Conservation (phyloP, 2,113 vertebrate genomes). For the Vimba vimba region DNA sequence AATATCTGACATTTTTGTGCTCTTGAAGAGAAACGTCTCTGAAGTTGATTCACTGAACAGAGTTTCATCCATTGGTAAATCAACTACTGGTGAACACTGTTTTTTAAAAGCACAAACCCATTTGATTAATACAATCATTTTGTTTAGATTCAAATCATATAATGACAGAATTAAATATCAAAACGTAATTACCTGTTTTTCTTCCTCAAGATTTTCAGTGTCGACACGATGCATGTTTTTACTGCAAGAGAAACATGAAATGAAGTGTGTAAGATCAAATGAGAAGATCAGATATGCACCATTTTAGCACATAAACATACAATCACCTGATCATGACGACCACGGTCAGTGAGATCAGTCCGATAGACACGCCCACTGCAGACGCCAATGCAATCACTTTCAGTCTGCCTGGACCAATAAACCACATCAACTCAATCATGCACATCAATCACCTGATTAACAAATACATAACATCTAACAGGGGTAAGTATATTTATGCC, state of each 20-base stretch:
- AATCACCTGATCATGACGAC: constrained; percentile 80
- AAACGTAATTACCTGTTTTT: constrained; percentile 65
- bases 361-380: constrained; percentile 77
- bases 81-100: constrained; percentile 65
- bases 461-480: not conserved
- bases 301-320: not conserved
- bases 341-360: constrained; percentile 79
- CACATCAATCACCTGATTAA: not conserved
- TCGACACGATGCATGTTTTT: constrained; percentile 81
- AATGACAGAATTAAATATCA: not conserved
- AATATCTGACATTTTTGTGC: constrained; percentile 72
- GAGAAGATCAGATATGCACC: not conserved
- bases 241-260: constrained; percentile 56
- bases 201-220: constrained; percentile 63
- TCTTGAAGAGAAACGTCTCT: constrained; percentile 63
- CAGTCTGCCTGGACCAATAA: constrained; percentile 68
- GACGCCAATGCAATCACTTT: constrained; percentile 79
- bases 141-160: not conserved
- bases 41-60: constrained; percentile 70
- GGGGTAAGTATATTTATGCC: not conserved
- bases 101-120: not conserved
- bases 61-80: constrained; percentile 60
- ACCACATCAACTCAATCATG: not conserved
- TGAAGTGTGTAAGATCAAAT: not conserved
- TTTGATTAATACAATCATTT: not conserved